Base-by-base conservation (phyloP, 1,140 invertebrate species). In the Dinoponera quadriceps region DNA sequence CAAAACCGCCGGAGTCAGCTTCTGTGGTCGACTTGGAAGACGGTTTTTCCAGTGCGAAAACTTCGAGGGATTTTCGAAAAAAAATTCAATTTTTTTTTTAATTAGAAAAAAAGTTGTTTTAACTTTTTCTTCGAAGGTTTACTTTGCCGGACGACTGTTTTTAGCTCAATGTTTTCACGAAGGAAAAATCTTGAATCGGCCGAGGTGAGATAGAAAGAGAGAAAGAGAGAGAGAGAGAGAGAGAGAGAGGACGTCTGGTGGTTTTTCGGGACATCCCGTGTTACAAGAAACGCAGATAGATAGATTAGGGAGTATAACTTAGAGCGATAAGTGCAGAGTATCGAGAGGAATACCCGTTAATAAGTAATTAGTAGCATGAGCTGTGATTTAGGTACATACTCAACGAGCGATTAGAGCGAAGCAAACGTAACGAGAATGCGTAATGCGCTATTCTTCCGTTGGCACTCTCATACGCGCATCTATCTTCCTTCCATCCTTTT, bases 311-410 rank as follows among this genome's bases (percentile, higher is more conserved):
- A 63, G 33, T 49, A 38, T 85, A 86, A 86, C 65, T 73, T 86
- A 87, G 80, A 77, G 57, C 74, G 73, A 82, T 87, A 87, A 88
- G 83, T 55, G 87, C 83, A 74, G 80, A 84, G 82, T 75, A 86
- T 88, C 88, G 80, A 88, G 75, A 89, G 82, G 78, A 85, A 83
- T 71, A 73, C 59, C 74, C 60, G 86, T 90, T 92, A 71, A 69
- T 80, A 93, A 94, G 90, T 93, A 93, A 93, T 92, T 93, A 94
- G 92, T 94, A 94, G 93, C 93, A 94, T 90, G 92, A 94, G 91
- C 94, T 94, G 94, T 94, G 94, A 94, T 94, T 94, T 94, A 94
- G 93, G 90, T 94, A 93, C 93, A 92, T 94, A 94, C 91, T 92
- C 92, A 92, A 92, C 82, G 90, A 92, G 87, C 90, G 89, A 88